These are phyloP conservation scores for Drosophila baimaii DNA, from an alignment of 1,140 invertebrate species.

Conservation along the genomic window DNA sequence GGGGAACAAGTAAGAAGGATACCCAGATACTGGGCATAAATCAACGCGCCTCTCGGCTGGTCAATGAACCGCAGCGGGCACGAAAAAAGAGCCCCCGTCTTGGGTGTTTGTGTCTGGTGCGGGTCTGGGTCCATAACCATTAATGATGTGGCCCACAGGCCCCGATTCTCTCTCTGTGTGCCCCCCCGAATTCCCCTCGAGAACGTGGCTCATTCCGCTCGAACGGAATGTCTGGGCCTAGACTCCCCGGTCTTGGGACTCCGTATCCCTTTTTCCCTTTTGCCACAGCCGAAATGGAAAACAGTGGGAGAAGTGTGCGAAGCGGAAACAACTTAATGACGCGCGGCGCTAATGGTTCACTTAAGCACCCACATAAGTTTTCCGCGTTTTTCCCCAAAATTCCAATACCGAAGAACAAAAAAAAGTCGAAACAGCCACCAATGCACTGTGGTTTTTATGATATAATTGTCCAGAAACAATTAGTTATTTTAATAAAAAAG, in stretches of 20 bases:
- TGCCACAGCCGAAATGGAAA: slow-evolving; percentile 35
- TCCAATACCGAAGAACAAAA: slow-evolving; percentile 36
- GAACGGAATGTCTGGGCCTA: slow-evolving; percentile 28
- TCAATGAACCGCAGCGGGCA: slow-evolving; percentile 67
- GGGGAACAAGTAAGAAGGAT: slow-evolving; percentile 13
- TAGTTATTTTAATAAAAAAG: neutral
- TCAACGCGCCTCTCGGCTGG: slow-evolving; percentile 66
- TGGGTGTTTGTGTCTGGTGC: slow-evolving; percentile 30
- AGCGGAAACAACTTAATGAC: slow-evolving; percentile 83
- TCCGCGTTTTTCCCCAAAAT: slow-evolving; percentile 55
- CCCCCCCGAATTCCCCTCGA: slow-evolving; percentile 20
- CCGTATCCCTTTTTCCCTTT: slow-evolving; percentile 15
- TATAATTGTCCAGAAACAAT: neutral
- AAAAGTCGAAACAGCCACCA: slow-evolving; percentile 9
- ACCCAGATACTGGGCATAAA: slow-evolving; percentile 59
- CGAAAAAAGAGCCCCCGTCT: slow-evolving; percentile 36
- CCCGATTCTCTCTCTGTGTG: slow-evolving; percentile 28
- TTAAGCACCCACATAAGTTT: slow-evolving; percentile 83
- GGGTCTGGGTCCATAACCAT: slow-evolving; percentile 69
- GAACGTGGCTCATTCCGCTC: slow-evolving; percentile 49
- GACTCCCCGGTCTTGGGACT: slow-evolving; percentile 18
- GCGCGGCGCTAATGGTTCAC: slow-evolving; percentile 82
- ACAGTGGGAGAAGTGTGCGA: slow-evolving; percentile 77
- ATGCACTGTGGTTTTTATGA: slow-evolving; percentile 12
- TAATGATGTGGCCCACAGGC: slow-evolving; percentile 73